Evolutionary conservation across 1,140 invertebrate species (phyloP).

Genomic region (Doryteuthis pealeii): DNA sequence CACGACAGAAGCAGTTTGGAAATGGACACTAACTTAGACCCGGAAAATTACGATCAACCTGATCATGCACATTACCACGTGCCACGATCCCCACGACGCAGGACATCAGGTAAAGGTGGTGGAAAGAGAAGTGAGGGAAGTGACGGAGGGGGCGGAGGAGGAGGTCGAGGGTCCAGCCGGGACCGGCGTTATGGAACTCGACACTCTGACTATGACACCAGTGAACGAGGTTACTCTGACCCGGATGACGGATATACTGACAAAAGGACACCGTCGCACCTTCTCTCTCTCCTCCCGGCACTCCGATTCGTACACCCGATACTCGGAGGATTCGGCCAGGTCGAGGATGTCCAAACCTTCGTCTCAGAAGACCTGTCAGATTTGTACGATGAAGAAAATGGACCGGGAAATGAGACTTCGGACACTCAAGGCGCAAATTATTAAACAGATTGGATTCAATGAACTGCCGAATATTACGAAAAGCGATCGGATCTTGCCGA

Average conservation of each 20-base stretch:
- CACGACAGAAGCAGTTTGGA: too few species aligned
- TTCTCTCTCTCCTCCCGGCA: too few species aligned
- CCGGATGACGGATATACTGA: not conserved
- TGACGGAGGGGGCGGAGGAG: not conserved
- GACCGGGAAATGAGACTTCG: not conserved
- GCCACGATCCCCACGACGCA: too few species aligned
- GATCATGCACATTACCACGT: too few species aligned
- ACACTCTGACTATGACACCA: not conserved
- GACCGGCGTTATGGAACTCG: not conserved
- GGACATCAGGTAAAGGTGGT: too few species aligned
- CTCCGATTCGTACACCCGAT: too few species aligned
- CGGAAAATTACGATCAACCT: too few species aligned
- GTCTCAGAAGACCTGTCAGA: not conserved
- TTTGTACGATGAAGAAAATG: not conserved
- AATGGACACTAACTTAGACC: too few species aligned
- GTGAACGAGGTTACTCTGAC: not conserved
- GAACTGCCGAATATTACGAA: not conserved
- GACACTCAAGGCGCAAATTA: not conserved
- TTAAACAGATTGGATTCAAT: not conserved
- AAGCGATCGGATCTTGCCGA: not conserved
- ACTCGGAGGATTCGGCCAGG: too few species aligned
- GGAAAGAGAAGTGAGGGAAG: too few species aligned
- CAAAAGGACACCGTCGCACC: not conserved
- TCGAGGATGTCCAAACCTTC: too few species aligned
- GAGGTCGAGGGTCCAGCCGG: not conserved